These are phyloP conservation scores for Paramacrobiotus metropolitanus DNA, from an alignment of 1,140 invertebrate genomes.

Conservation along the genomic window DNA sequence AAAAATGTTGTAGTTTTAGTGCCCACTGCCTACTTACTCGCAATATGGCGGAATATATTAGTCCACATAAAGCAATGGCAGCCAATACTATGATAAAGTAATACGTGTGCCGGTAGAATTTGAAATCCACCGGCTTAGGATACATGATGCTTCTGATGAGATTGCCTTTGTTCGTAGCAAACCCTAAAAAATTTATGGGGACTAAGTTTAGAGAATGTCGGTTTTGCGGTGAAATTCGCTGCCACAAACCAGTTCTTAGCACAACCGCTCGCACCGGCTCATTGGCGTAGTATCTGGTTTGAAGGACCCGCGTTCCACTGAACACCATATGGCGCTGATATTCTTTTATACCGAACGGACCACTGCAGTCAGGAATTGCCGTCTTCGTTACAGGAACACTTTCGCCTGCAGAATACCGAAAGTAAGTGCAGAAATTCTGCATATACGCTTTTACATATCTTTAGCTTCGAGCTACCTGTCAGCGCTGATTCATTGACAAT, in stretches of 20 bases:
- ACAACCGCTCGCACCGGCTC: conserved; percentile 44
- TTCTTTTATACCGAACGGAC: conserved; percentile 32
- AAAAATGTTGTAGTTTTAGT: no score
- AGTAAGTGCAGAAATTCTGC: not conserved
- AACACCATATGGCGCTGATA: conserved; percentile 70
- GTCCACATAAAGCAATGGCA: conserved; percentile 44
- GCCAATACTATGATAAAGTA: conserved; percentile 64
- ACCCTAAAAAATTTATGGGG: conserved; percentile 51
- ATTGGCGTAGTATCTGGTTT: conserved; percentile 67
- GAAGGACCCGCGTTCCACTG: conserved; percentile 80
- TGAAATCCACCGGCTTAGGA: conserved; percentile 67
- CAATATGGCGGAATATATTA: conserved; percentile 54
- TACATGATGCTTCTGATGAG: conserved; percentile 72
- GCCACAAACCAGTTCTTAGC: conserved; percentile 36
- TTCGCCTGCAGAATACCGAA: conserved; percentile 29
- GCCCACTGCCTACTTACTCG: no score
- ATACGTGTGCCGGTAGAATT: conserved; percentile 71
- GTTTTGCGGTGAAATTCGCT: no score
- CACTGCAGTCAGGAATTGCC: conserved; percentile 34
- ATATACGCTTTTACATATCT: no score
- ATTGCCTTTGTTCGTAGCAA: conserved; percentile 64
- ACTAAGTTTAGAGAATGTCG: not conserved
- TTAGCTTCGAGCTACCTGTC: conserved; percentile 39
- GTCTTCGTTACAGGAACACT: conserved; percentile 78
- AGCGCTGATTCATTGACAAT: conserved; percentile 81